Conservation (phyloP, 2,113 vertebrate species). For the Cyphomyrus plagiostoma region DNA sequence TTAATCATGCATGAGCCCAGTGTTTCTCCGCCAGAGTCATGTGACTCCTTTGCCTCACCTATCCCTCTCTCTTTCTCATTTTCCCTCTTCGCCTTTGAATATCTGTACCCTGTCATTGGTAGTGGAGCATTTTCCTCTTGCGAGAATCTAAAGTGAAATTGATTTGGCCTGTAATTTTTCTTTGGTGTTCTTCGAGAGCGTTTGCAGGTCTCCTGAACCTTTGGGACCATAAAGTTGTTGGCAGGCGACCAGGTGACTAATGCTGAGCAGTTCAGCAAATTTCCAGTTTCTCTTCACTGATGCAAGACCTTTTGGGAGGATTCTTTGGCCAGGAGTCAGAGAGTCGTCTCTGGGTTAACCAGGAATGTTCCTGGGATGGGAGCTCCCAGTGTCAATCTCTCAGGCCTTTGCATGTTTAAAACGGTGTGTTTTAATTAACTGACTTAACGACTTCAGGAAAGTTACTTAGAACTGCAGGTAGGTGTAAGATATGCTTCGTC, state of each 20-base stretch:
- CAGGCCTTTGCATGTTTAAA: neutral
- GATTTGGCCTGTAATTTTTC: neutral
- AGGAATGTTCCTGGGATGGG: neutral
- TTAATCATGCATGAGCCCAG: constrained; percentile 39
- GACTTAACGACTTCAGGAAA: neutral
- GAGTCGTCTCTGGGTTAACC: neutral
- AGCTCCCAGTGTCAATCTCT: neutral
- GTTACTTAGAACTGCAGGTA: neutral
- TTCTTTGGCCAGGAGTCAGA: neutral
- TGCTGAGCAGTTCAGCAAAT: neutral
- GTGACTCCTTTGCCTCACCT: neutral
- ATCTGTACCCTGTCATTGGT: neutral
- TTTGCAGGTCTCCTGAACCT: neutral
- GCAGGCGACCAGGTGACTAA: neutral
- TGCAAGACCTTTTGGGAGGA: neutral
- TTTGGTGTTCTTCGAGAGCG: neutral
- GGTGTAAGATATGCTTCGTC: neutral
- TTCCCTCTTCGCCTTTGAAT: neutral
- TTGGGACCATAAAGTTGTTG: neutral
- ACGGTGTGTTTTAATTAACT: neutral
- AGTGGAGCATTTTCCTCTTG: neutral
- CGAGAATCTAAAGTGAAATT: neutral
- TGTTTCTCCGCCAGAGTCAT: constrained; percentile 14
- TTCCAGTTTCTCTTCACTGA: constrained; percentile 1
- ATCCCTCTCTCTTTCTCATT: neutral